Evolutionary conservation across 2,888 invertebrate genomes (phyloP), one percentile per base, ranked within the genome.

Genomic region (Xestia sexstrigata): DNA sequence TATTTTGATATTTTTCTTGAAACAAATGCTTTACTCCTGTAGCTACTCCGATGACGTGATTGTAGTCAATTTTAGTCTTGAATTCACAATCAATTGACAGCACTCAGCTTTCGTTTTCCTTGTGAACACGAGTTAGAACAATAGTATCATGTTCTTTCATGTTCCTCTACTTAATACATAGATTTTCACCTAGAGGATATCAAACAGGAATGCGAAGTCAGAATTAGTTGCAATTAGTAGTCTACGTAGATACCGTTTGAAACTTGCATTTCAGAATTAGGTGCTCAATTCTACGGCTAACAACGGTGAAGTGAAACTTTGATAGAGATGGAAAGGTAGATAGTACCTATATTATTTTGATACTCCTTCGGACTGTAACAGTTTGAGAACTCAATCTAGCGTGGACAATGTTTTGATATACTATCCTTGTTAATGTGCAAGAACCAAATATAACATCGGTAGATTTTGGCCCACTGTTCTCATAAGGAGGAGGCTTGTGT

Each of bases 221-320:
- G 5, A 74, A 55, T 75, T 65, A 49, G 35, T 72, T 52, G 20
- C 4, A 39, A 39, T 70, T 55, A 35, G 3, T 45, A n/a, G 49
- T 74, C 17, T n/a, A 17, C 49, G 35, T 45, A 58, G 39, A 66
- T 49, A 47, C 39, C 17, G 39, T 58, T 69, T 15, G 23, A 30
- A 82, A 26, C 55, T 69, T 58, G 55, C 49, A 47, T 63, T 68
- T 42, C 42, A 5, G 47, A 68, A 23, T 77, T 55, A 49, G 42
- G 23, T 81, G 23, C 42, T 60, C 66, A 76, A 45, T 66, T 75
- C 74, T 17, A 30, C 20, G 4, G 35, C 15, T 49, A 39, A 42
- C n/a, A 26, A 15, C 52, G 11, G 20, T 20, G 2, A 58, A 35
- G 15, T 20, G 11, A 45, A 82, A 45, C 23, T 82, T 76, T 49